A percentile compares a stretch with the other conserved stretches of the same genome.
phyloP scores from a whole-genome alignment of 2,797 vertebrate species.

The Acipenser ruthenus region DNA sequence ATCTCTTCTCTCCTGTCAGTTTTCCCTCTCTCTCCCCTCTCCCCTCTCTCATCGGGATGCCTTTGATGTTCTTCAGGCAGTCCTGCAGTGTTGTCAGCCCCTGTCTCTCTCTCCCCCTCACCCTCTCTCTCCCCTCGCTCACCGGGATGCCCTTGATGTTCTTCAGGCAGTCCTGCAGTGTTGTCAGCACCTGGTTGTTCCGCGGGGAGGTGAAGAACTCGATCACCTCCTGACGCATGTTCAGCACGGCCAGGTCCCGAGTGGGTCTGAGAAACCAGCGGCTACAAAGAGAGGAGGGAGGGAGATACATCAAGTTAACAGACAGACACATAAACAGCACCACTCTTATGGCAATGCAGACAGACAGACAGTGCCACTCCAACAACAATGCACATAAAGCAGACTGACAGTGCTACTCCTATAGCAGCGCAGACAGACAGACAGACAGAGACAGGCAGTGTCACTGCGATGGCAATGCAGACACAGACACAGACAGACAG shows the following conservation, averaged over 20 bases:
- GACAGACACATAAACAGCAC: not conserved
- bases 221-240: conserved; percentile 83
- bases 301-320: not conserved
- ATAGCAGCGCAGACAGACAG: no score
- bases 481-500: no score
- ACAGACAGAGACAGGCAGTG: no score
- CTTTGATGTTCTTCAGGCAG: conserved; percentile 43
- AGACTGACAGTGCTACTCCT: no score
- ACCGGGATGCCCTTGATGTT: conserved; percentile 87
- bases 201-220: conserved; percentile 78
- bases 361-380: not conserved
- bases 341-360: not conserved
- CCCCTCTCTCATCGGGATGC: no score
- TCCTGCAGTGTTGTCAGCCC: conserved; percentile 52
- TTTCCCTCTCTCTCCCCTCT: no score
- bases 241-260: conserved; percentile 64
- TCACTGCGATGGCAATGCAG: no score
- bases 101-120: conserved; percentile 25
- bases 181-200: conserved; percentile 71
- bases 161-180: conserved; percentile 73
- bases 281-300: conserved; percentile 37
- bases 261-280: conserved; percentile 89
- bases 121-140: no score
- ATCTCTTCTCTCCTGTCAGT: no score
- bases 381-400: no score